phyloP scores from a whole-genome alignment of 1,140 invertebrate genomes.

The Belonocnema kinseyi region DNA sequence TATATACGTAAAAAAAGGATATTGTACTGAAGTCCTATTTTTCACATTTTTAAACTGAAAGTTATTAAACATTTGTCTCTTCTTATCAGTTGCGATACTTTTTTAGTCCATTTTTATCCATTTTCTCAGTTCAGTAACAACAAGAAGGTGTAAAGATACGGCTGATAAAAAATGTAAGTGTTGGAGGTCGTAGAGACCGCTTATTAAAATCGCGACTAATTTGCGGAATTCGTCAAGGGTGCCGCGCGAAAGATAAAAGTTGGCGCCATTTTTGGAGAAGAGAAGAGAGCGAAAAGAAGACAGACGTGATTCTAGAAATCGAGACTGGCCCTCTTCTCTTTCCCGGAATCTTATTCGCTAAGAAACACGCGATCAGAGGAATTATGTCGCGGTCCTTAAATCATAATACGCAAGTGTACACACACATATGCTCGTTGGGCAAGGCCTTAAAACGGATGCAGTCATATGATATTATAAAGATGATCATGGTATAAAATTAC shows the following conservation, averaged over 20 bases:
- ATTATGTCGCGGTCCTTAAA: slow-evolving; percentile 23
- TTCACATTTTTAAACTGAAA: too few species aligned
- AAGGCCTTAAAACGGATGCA: neutral
- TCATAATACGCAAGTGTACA: slow-evolving; percentile 5
- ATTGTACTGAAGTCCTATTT: neutral
- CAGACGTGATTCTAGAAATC: slow-evolving; percentile 63
- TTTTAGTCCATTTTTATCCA: too few species aligned
- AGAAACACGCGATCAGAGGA: slow-evolving; percentile 39
- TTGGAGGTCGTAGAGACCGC: slow-evolving; percentile 46
- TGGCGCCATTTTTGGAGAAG: slow-evolving; percentile 50
- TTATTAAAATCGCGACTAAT: slow-evolving; percentile 70
- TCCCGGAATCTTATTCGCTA: slow-evolving; percentile 47
- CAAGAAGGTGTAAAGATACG: slow-evolving; percentile 23
- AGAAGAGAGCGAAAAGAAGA: slow-evolving; percentile 49
- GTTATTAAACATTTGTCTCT: too few species aligned
- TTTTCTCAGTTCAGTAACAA: neutral
- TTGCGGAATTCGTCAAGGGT: slow-evolving; percentile 61
- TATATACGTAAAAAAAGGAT: neutral
- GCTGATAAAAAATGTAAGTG: slow-evolving; percentile 5
- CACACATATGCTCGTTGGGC: slow-evolving; percentile 11
- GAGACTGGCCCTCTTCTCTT: slow-evolving; percentile 51
- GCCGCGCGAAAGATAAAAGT: slow-evolving; percentile 42
- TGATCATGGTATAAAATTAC: too few species aligned
- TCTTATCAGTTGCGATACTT: too few species aligned
- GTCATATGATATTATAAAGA: neutral